phyloP scores from a whole-genome alignment of 2,888 invertebrate genomes.

The Gymnoscelis rufifasciata region DNA sequence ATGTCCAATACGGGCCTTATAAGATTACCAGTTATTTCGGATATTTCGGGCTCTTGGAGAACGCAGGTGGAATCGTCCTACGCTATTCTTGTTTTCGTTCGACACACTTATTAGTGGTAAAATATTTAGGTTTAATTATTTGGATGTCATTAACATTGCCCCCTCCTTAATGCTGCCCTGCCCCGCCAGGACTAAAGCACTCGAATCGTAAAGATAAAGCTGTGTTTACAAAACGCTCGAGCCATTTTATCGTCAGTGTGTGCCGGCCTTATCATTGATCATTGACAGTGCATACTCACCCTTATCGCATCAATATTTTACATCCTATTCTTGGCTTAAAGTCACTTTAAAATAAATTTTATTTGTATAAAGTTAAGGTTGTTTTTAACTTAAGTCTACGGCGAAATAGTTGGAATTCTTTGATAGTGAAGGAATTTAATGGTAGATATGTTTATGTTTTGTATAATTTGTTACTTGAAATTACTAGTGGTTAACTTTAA shows the following conservation, averaged over 20 bases:
- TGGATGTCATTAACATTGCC: not conserved
- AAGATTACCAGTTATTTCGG: too few relatives aligned
- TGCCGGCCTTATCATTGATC: slow-evolving; percentile 35
- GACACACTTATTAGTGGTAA: too few relatives aligned
- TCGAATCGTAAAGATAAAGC: slow-evolving; percentile 35
- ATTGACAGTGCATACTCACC: slow-evolving; percentile 33
- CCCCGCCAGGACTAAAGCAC: slow-evolving; percentile 27
- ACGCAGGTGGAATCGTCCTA: too few relatives aligned
- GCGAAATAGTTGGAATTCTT: slow-evolving; percentile 21
- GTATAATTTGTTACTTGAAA: too few relatives aligned
- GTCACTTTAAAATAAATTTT: slow-evolving; percentile 6
- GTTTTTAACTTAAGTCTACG: not conserved
- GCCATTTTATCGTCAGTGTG: slow-evolving; percentile 35
- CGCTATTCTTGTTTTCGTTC: too few relatives aligned
- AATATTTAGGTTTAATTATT: too few relatives aligned
- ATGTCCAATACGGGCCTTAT: too few relatives aligned
- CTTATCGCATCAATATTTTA: slow-evolving; percentile 28
- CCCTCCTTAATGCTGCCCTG: slow-evolving; percentile 4
- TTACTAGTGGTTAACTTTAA: too few relatives aligned
- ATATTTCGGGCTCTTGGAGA: too few relatives aligned
- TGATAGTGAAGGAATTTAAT: not conserved
- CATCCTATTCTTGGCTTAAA: slow-evolving; percentile 12
- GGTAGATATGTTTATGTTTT: not conserved
- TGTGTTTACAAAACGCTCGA: slow-evolving; percentile 47
- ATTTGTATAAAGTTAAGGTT: not conserved